These are phyloP conservation scores for Orthosia gracilis DNA, from an alignment of 2,888 invertebrate genomes.

Conservation along the genomic window DNA sequence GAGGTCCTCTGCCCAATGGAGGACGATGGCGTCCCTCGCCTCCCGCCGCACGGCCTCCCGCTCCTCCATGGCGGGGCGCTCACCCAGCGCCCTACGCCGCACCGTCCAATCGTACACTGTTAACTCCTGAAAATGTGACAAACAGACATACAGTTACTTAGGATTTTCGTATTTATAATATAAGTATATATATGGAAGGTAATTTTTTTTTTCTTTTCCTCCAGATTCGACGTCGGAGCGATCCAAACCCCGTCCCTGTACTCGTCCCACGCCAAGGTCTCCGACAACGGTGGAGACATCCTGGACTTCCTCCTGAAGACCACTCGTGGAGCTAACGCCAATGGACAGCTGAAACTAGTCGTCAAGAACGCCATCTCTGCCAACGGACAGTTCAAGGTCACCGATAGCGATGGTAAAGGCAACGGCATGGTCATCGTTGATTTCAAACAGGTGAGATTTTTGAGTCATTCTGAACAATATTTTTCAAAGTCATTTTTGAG, in stretches of 20 bases:
- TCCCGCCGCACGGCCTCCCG: too few species aligned
- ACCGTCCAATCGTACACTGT: too few species aligned
- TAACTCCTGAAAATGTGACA: too few species aligned
- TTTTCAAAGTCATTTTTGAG: background rate
- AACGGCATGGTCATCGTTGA: constrained; percentile 91
- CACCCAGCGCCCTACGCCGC: too few species aligned
- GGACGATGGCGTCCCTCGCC: too few species aligned
- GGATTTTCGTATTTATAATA: too few species aligned
- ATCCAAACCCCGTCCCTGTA: constrained; percentile 84
- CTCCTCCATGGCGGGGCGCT: too few species aligned
- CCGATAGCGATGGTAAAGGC: constrained; percentile 92
- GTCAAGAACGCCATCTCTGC: constrained; percentile 92
- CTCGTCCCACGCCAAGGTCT: constrained; percentile 90
- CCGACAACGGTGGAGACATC: constrained; percentile 85
- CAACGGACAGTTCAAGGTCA: constrained; percentile 92
- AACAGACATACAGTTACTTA: too few species aligned
- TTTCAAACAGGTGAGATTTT: constrained; percentile 86
- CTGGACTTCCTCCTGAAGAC: constrained; percentile 91
- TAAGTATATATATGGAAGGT: too few species aligned
- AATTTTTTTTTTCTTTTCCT: background rate
- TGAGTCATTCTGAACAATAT: background rate
- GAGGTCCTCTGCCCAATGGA: too few species aligned
- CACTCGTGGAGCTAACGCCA: constrained; percentile 81
- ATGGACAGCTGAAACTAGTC: constrained; percentile 90
- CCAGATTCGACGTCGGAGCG: constrained; percentile 87